Evolutionary conservation across 2,113 vertebrate genomes (phyloP).

Genomic region (Ailurus styani): DNA sequence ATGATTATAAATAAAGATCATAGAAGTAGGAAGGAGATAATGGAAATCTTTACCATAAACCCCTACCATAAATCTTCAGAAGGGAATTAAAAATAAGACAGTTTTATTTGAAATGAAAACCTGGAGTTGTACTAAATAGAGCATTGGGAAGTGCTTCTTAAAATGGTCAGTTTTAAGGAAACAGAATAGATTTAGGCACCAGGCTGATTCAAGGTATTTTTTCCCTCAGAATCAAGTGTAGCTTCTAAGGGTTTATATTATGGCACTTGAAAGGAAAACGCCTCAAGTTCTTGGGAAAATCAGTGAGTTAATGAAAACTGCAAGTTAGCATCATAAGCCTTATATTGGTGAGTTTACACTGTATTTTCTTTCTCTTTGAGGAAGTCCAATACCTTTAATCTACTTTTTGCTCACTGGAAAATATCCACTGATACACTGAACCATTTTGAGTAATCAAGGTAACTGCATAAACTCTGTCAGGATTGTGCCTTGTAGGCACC

Average conservation of each 20-base stretch:
- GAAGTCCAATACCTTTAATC: neutral
- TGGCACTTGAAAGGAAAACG: neutral
- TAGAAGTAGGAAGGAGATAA: neutral
- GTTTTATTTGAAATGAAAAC: slow-evolving; percentile 9
- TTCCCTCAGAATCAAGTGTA: neutral
- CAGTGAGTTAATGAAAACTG: neutral
- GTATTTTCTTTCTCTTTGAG: neutral
- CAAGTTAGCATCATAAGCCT: neutral
- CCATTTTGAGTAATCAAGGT: neutral
- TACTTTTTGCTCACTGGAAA: neutral
- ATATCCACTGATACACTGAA: neutral
- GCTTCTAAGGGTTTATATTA: neutral
- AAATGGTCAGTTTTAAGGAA: neutral
- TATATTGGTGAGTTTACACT: neutral
- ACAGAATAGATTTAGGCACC: neutral
- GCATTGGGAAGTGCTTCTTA: neutral
- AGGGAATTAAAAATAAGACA: neutral
- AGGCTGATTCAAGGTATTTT: neutral
- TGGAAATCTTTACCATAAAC: neutral
- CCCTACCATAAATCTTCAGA: neutral
- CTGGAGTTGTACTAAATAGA: neutral
- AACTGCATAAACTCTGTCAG: neutral
- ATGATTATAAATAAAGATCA: neutral
- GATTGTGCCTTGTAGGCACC: neutral
- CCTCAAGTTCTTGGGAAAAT: neutral